Conservation (phyloP, 2,113 vertebrate species). For the Chaetodon trifascialis region DNA sequence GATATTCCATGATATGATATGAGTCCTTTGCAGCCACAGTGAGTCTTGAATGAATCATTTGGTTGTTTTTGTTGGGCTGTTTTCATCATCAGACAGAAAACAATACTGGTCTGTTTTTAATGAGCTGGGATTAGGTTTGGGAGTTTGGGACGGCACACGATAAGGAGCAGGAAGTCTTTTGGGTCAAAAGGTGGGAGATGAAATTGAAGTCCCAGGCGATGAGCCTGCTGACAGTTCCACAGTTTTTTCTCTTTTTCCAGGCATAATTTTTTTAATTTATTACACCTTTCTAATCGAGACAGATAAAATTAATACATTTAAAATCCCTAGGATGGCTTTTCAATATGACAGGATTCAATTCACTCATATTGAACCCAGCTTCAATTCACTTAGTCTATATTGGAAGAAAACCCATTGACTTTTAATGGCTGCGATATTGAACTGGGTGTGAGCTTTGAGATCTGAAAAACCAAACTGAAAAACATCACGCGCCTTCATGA, state of each 20-base stretch:
- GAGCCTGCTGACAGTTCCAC: neutral
- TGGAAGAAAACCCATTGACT: constrained; percentile 20
- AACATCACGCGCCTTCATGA: neutral
- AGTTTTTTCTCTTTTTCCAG: neutral
- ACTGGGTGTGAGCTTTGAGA: constrained; percentile 18
- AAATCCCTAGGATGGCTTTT: constrained; percentile 1
- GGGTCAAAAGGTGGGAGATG: constrained; percentile 21
- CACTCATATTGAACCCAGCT: constrained; percentile 29
- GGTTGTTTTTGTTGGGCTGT: constrained; percentile 26
- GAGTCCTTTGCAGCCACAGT: constrained; percentile 34
- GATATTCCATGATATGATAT: constrained; percentile 17
- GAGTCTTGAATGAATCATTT: constrained; percentile 31
- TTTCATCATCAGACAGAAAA: constrained; percentile 38
- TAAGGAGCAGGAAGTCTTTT: constrained; percentile 3
- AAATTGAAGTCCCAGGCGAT: neutral
- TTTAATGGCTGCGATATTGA: constrained; percentile 25
- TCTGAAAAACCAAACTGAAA: neutral
- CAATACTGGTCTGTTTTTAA: constrained; percentile 40
- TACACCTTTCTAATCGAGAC: neutral
- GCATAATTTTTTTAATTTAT: neutral
- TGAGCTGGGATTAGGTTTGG: constrained; percentile 54
- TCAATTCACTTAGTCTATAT: constrained; percentile 37
- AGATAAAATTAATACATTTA: neutral
- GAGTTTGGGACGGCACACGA: constrained; percentile 39
- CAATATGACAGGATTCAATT: constrained; percentile 44